Percentiles rank a stretch among this genome's conserved stretches.
Evolutionary conservation across 2,113 vertebrate species (phyloP).

Genomic region (Reinhardtius hippoglossoides): DNA sequence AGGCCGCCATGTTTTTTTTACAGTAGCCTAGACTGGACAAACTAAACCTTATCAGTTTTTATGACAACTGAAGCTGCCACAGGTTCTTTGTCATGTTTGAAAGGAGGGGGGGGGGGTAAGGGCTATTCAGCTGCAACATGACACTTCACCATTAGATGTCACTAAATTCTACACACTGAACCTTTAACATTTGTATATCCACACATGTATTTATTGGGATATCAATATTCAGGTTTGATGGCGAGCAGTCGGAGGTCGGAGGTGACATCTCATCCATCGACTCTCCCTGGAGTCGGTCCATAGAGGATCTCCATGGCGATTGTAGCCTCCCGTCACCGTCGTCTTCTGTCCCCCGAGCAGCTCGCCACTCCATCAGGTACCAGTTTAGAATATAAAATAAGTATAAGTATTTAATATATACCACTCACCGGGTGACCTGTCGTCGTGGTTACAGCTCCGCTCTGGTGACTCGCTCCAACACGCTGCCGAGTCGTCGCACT

Average conservation of each 20-base stretch:
- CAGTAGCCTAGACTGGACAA: too few species aligned
- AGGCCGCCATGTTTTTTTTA: too few species aligned
- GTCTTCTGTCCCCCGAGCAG: slow-evolving; percentile 84
- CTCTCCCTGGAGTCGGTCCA: slow-evolving; percentile 95
- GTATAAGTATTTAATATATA: neutral
- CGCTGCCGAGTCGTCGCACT: slow-evolving; percentile 92
- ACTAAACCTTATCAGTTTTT: too few species aligned
- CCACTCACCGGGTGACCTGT: neutral
- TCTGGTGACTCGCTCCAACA: slow-evolving; percentile 89
- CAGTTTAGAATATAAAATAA: neutral
- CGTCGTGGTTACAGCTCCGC: slow-evolving; percentile 55
- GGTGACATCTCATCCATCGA: slow-evolving; percentile 90
- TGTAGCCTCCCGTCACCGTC: slow-evolving; percentile 92
- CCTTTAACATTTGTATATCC: too few species aligned
- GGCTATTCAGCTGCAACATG: too few species aligned
- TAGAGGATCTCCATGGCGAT: slow-evolving; percentile 96
- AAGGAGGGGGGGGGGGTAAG: too few species aligned
- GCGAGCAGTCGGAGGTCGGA: slow-evolving; percentile 88
- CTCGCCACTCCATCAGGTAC: slow-evolving; percentile 88
- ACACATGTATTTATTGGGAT: too few species aligned
- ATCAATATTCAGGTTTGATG: slow-evolving; percentile 89
- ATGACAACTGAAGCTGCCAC: too few species aligned
- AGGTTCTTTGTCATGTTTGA: too few species aligned
- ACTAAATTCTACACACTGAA: too few species aligned
- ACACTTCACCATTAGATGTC: too few species aligned